Percentiles rank a stretch among this genome's conserved stretches.
phyloP scores from a whole-genome alignment of 2,113 vertebrate genomes.

The Ictalurus furcatus region DNA sequence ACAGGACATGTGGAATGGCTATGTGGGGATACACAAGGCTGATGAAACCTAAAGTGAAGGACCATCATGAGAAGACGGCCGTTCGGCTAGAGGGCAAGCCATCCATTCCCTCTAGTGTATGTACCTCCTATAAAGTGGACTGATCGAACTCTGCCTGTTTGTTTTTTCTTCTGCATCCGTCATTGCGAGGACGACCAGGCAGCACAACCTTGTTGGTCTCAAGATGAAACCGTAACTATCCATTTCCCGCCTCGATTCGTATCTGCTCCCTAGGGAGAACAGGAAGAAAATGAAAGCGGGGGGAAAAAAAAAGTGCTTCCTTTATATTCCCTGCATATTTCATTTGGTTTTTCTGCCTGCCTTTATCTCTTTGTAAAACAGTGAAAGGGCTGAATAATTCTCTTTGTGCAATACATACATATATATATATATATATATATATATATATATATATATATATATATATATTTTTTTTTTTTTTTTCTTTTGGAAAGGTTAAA shows the following conservation, averaged over 20 bases:
- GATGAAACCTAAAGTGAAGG: constrained; percentile 44
- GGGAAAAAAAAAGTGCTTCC: constrained; percentile 43
- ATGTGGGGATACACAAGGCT: constrained; percentile 1
- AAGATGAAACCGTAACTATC: constrained; percentile 30
- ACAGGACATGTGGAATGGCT: constrained; percentile 11
- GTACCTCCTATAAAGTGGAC: constrained; percentile 39
- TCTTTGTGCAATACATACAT: constrained; percentile 52
- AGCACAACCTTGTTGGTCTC: constrained; percentile 26
- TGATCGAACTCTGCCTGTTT: constrained; percentile 41
- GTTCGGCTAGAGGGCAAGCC: constrained; percentile 15
- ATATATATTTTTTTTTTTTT: neutral
- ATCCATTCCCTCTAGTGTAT: constrained; percentile 38
- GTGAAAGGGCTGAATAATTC: constrained; percentile 63
- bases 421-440: neutral
- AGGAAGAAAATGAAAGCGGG: constrained; percentile 56
- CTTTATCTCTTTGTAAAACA: constrained; percentile 50
- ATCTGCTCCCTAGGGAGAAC: constrained; percentile 56
- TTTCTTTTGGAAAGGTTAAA: constrained; percentile 57
- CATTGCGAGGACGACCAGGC: constrained; percentile 43
- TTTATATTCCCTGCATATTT: constrained; percentile 61
- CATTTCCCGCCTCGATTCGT: constrained; percentile 59
- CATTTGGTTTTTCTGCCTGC: constrained; percentile 43
- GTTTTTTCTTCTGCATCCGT: constrained; percentile 38
- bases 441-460: too few relatives aligned
- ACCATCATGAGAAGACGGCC: constrained; percentile 17